Percentiles rank a stretch among this genome's conserved stretches.
phyloP scores from a whole-genome alignment of 2,888 invertebrate species.

The Elgonia sp. region DNA sequence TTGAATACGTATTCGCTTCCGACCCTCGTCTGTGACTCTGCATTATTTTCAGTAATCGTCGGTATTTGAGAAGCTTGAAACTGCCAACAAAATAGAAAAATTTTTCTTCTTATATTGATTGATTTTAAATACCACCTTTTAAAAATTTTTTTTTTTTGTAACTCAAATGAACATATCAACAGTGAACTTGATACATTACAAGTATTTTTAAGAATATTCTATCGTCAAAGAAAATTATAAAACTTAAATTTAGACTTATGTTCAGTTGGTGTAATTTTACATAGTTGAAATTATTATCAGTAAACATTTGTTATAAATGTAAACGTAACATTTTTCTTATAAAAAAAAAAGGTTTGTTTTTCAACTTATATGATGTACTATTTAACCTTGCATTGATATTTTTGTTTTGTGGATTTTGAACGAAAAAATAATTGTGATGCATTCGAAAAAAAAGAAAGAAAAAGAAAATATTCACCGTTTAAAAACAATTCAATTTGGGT shows the following conservation, averaged over 20 bases:
- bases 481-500: constrained; percentile 32
- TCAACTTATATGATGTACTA: no score
- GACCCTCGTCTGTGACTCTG: constrained; percentile 62
- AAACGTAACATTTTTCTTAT: no score
- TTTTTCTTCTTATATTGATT: constrained; percentile 35
- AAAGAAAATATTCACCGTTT: neutral
- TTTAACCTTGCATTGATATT: neutral
- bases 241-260: no score
- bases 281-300: no score
- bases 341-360: no score
- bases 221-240: no score
- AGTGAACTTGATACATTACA: no score
- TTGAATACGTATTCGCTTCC: constrained; percentile 69
- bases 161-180: neutral
- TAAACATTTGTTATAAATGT: no score
- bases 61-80: constrained; percentile 63
- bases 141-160: neutral
- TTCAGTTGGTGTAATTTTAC: no score
- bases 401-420: constrained; percentile 5
- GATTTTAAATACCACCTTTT: neutral
- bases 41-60: constrained; percentile 66
- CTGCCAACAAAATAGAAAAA: constrained; percentile 50
- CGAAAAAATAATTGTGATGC: neutral
- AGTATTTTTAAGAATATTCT: no score
- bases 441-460: neutral